Percentiles rank a stretch among this genome's conserved stretches.
These are phyloP conservation scores for Madoqua kirkii DNA, from an alignment of 2,113 vertebrate species.

Conservation along the genomic window DNA sequence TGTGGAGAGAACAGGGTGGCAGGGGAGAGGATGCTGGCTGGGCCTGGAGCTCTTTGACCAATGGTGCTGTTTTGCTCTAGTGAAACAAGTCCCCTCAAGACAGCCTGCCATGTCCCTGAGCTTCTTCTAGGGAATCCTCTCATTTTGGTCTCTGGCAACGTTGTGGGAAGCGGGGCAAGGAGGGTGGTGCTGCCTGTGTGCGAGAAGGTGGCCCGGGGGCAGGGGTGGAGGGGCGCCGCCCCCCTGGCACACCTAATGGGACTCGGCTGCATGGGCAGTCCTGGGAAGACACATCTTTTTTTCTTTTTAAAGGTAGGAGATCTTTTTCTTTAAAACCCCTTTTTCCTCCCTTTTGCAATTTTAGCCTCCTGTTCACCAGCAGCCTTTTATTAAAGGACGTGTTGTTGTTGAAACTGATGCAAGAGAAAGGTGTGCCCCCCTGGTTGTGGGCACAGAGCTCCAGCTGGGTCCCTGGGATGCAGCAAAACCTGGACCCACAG, in stretches of 20 bases:
- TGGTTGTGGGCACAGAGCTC: neutral
- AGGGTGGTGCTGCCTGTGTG: accelerated
- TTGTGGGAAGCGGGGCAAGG: neutral
- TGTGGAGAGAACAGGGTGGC: neutral
- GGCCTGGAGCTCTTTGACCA: neutral
- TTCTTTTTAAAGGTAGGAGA: neutral
- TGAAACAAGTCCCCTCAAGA: neutral
- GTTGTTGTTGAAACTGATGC: neutral
- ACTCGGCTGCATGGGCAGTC: too few species aligned
- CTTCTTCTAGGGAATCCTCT: neutral
- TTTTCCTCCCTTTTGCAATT: neutral
- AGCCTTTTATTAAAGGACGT: neutral
- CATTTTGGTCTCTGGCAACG: neutral
- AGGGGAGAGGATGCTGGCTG: neutral
- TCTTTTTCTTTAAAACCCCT: neutral
- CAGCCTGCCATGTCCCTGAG: accelerated
- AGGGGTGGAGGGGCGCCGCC: accelerated
- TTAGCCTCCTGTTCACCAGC: neutral
- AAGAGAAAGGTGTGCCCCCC: accelerated
- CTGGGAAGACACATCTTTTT: neutral
- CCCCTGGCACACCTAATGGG: neutral
- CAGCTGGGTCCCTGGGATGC: accelerated
- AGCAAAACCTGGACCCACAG: accelerated
- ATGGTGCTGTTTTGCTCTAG: accelerated
- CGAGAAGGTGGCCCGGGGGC: accelerated